phyloP scores from a whole-genome alignment of 2,888 invertebrate species.

The Tenthredo distinguenda region DNA sequence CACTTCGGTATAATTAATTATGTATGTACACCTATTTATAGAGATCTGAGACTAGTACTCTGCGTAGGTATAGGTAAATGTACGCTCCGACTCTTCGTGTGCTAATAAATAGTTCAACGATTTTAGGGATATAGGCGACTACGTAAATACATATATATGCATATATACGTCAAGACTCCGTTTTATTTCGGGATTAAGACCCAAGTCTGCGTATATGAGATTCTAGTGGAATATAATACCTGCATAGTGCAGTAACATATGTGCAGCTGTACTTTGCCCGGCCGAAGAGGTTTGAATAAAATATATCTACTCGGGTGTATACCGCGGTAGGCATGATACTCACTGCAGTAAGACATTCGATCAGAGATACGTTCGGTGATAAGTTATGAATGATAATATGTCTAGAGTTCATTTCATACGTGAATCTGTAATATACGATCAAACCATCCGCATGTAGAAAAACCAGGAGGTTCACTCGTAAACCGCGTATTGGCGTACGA shows the following conservation, averaged over 20 bases:
- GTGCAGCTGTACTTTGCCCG: constrained; percentile 1
- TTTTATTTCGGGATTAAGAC: not conserved
- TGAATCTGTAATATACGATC: too few relatives aligned
- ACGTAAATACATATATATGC: too few relatives aligned
- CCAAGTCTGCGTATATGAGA: not conserved
- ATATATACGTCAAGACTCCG: too few relatives aligned
- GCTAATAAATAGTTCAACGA: not conserved
- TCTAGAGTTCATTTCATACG: not conserved
- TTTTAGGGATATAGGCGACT: not conserved
- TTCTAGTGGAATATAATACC: not conserved
- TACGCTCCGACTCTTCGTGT: not conserved
- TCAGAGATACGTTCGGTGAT: not conserved
- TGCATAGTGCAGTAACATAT: not conserved
- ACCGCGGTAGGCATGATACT: not conserved
- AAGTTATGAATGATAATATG: constrained; percentile 4
- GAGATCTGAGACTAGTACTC: not conserved
- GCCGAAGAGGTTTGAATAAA: constrained; percentile 41
- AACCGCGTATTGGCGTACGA: not conserved
- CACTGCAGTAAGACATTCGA: not conserved
- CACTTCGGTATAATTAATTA: constrained; percentile 23
- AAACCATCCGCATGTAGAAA: too few relatives aligned
- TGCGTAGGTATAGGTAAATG: not conserved
- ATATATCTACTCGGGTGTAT: not conserved
- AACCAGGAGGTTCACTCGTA: too few relatives aligned
- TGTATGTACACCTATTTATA: constrained; percentile 6